Evolutionary conservation across 2,888 invertebrate species (phyloP).

Genomic region (Papilio elwesi): DNA sequence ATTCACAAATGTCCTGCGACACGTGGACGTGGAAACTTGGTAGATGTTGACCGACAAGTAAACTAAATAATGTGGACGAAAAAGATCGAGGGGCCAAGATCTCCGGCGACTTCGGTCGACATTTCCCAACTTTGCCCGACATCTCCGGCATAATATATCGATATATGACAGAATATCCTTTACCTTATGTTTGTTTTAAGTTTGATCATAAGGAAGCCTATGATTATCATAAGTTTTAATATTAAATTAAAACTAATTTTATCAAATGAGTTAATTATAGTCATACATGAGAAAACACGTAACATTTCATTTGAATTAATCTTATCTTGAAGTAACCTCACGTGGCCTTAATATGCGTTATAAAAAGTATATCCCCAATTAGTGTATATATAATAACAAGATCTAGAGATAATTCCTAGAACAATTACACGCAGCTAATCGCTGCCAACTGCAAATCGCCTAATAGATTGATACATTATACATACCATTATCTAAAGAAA

Average conservation of each 20-base stretch:
- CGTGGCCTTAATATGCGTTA: slow-evolving; percentile 1
- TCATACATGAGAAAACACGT: background rate
- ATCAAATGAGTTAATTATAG: background rate
- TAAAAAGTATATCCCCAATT: background rate
- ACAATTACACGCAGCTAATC: slow-evolving; percentile 31
- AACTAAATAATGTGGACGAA: too few species aligned
- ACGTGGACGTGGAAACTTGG: too few species aligned
- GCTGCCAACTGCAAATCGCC: slow-evolving; percentile 36
- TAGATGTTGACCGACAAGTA: too few species aligned
- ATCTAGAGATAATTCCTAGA: slow-evolving; percentile 16
- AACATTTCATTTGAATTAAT: background rate
- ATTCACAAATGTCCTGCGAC: too few species aligned
- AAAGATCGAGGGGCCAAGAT: too few species aligned
- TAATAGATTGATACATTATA: slow-evolving; percentile 44
- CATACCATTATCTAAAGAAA: slow-evolving; percentile 30
- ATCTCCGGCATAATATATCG: too few species aligned
- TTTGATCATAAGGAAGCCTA: too few species aligned
- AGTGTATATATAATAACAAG: background rate
- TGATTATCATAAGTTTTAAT: background rate
- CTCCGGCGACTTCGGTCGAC: too few species aligned
- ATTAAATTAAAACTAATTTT: background rate
- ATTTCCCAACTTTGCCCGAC: too few species aligned
- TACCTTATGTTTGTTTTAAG: too few species aligned
- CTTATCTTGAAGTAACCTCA: background rate
- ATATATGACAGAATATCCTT: too few species aligned